Base-by-base conservation (phyloP, 2,888 invertebrate genomes). In the Orchesella flavescens region DNA sequence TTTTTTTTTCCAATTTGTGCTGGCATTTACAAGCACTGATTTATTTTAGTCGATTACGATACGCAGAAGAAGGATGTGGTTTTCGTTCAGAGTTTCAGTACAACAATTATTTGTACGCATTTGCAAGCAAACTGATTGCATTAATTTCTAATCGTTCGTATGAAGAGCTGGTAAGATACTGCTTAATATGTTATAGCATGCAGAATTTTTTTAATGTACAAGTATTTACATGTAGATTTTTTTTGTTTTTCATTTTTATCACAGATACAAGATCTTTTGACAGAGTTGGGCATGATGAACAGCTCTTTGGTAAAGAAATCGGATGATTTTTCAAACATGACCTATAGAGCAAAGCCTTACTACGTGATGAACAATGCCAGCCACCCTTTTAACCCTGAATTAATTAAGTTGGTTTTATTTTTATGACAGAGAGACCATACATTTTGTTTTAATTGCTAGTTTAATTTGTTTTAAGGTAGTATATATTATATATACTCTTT, bases 251-350 rank as follows among this genome's bases (percentile, higher is more conserved):
- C 34, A 34, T 34, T 2, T 34, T 34, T 7, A 34, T 34, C 34
- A 34, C 34, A 34, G 34, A 34, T 34, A 7, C 34, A 34, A 7
- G 79, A 77, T 2, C 19, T 87, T 13, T 23, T 86, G 0, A 13
- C 9, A 12, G 81, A 87, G 7, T 34, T 87, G 12, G 87, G 87
- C 12, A 86, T 87, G 86, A 63, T 21, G 24, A 79, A 85, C 21
- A 78, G 85, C n/a, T 55, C 53, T 7, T 46, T 85, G 10, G 12
- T 24, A 46, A 23, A 71, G 55, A 13, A 21, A 44, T 17, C 59
- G 3, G 55, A 77, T 76, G 81, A 75, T 57, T 72, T 84, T 76
- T 69, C 74, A 59, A 59, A 77, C 0, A 78, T 86, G 66, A 44
- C 68, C 1, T 74, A 63, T 17, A 66, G 80, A 57, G 71, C 81